Conservation (phyloP, 2,888 invertebrate genomes). For the Abrostola tripartita region DNA sequence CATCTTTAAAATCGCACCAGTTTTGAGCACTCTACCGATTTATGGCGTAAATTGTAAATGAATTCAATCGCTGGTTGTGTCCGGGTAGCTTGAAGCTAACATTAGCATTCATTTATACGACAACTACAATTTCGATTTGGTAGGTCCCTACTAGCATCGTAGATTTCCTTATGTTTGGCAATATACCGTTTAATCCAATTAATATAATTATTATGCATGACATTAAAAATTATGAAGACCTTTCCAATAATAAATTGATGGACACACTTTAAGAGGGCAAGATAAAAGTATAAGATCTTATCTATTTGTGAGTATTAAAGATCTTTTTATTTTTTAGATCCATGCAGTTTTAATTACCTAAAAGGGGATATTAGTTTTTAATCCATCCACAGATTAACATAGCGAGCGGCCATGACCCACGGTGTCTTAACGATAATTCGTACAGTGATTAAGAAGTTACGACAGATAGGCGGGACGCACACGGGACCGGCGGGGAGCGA, state of each 20-base stretch:
- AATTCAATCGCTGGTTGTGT: slow-evolving; percentile 9
- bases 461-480: slow-evolving; percentile 12
- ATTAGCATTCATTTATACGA: slow-evolving; percentile 46
- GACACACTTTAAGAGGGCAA: slow-evolving; percentile 6
- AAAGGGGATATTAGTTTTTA: slow-evolving; percentile 50
- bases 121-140: slow-evolving; percentile 26
- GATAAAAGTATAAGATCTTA: no score
- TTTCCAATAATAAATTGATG: slow-evolving; percentile 10
- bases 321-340: no score
- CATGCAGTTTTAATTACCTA: slow-evolving; percentile 5
- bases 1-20: slow-evolving; percentile 19
- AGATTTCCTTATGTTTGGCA: slow-evolving; percentile 40
- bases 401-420: slow-evolving; percentile 51
- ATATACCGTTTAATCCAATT: slow-evolving; percentile 35
- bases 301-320: no score
- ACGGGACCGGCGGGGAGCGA: slow-evolving; percentile 23
- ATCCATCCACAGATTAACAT: slow-evolving; percentile 55
- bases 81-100: slow-evolving; percentile 10
- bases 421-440: slow-evolving; percentile 54
- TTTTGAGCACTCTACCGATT: slow-evolving; percentile 13
- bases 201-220: slow-evolving; percentile 40
- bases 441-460: slow-evolving; percentile 54
- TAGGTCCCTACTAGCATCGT: background rate
- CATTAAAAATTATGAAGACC: slow-evolving; percentile 24
- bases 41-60: slow-evolving; percentile 19